phyloP scores from a whole-genome alignment of 2,113 vertebrate genomes.

The Neogobius melanostomus region DNA sequence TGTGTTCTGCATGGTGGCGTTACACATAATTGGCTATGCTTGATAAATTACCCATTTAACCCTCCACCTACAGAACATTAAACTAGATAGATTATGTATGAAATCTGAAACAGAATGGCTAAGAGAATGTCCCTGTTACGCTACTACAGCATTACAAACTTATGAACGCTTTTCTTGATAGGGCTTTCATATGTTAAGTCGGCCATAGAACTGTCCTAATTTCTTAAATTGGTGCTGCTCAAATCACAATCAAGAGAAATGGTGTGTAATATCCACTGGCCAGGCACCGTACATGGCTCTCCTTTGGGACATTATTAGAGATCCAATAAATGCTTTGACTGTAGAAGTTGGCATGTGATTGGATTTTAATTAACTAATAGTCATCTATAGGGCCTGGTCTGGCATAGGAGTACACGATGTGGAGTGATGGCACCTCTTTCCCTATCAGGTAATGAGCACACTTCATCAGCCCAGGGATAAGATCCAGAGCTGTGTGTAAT shows the following conservation, averaged over 20 bases:
- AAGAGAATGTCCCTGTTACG: constrained; percentile 38
- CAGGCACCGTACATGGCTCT: constrained; percentile 19
- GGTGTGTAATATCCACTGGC: constrained; percentile 41
- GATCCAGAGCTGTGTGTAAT: constrained; percentile 10
- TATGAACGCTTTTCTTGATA: constrained; percentile 26
- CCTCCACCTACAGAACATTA: constrained; percentile 47
- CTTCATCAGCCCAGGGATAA: constrained; percentile 48
- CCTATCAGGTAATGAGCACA: constrained; percentile 47
- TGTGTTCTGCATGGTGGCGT: constrained; percentile 37
- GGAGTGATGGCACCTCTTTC: constrained; percentile 32
- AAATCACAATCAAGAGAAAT: constrained; percentile 70
- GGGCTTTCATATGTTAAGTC: constrained; percentile 40
- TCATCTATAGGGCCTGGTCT: constrained; percentile 36
- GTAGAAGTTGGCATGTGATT: constrained; percentile 40
- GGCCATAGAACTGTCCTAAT: constrained; percentile 40
- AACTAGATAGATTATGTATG: constrained; percentile 51
- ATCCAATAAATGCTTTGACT: constrained; percentile 45
- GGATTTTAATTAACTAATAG: constrained; percentile 53
- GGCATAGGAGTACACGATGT: constrained; percentile 42
- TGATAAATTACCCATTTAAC: constrained; percentile 47
- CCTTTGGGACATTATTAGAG: constrained; percentile 58
- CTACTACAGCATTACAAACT: constrained; percentile 20
- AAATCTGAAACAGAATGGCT: constrained; percentile 48
- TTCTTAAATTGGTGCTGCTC: constrained; percentile 55
- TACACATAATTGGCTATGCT: constrained; percentile 53